phyloP scores from a whole-genome alignment of 2,113 vertebrate genomes.

The Tenrec ecaudatus region DNA sequence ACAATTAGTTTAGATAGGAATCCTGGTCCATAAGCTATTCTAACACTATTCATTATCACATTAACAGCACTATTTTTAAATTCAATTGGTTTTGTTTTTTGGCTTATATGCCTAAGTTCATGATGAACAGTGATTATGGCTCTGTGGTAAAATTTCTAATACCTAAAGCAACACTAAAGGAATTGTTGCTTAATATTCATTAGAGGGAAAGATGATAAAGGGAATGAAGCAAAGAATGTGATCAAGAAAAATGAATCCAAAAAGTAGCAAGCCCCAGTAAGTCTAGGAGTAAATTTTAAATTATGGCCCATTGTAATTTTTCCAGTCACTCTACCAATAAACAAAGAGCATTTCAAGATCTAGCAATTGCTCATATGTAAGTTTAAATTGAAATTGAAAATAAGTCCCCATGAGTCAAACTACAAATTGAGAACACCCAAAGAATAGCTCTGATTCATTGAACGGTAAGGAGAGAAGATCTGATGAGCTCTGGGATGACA shows the following conservation, averaged over 20 bases:
- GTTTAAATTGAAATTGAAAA: too few relatives aligned
- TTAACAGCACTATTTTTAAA: background rate
- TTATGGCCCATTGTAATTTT: background rate
- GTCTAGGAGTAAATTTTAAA: background rate
- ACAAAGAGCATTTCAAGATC: too few relatives aligned
- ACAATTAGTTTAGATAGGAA: background rate
- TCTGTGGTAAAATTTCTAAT: background rate
- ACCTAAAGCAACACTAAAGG: background rate
- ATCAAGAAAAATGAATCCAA: constrained; percentile 7
- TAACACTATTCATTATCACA: background rate
- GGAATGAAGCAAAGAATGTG: background rate
- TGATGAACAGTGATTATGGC: background rate
- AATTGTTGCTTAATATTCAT: background rate
- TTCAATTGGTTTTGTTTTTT: background rate
- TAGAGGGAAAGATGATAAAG: background rate
- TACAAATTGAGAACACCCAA: too few relatives aligned
- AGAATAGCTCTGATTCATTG: too few relatives aligned
- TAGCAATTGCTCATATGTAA: too few relatives aligned
- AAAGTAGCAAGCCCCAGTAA: constrained; percentile 29
- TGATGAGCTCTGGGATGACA: too few relatives aligned
- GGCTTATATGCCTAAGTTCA: constrained; percentile 12
- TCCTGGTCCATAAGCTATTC: background rate
- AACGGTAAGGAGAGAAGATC: too few relatives aligned
- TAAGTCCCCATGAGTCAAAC: too few relatives aligned
- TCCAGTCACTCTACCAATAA: background rate